Evolutionary conservation across 1,140 invertebrate species (phyloP), one percentile per base, ranked within the genome.

Genomic region (Macrobrachium nipponense): DNA sequence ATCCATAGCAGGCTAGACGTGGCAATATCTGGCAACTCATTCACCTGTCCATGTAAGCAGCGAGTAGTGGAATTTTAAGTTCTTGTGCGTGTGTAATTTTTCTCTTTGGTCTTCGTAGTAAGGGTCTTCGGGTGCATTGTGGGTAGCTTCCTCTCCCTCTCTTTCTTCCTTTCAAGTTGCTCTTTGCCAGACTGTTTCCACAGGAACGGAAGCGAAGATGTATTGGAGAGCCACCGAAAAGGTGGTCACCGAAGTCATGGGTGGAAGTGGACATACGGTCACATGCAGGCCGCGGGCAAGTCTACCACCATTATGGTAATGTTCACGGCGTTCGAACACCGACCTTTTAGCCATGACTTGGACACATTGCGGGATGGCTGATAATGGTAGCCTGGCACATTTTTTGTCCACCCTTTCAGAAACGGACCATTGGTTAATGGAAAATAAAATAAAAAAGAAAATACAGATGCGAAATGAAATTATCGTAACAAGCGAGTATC

Each of bases 271-370:
- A 86, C 83, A 79, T 79, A 70, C 83, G 83, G 77, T 86, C 83
- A 86, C 77, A 59, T 86, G 83, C 64, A 86, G 77, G 83, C 83
- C 83, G 58, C 64, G 36, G 76, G 83, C 83, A 58, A 80, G 83
- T 86, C 83, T 79, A 86, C 83, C 83, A 75, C 83, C 83, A 86
- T 86, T 86, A 86, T 86, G 83, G 83, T 80, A 86, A 86, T 86
- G 83, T 86, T 86, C 83, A 36, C 83, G 18, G 77, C 77, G 83
- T 86, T 77, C 83, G 83, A 70, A 79, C 58, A 86, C 83, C 20
- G 43, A 51, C 70, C 77, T 59, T 66, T 59, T 75, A 66, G 76
- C 77, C 75, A 72, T 70, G 83, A 75, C 83, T 86, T 86, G 64
- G 36, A 61, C 81, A 36, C 60, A 60, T 17, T 23, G 23, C 36